Conservation (phyloP, 2,888 invertebrate species). For the Andricus quercusramuli region DNA sequence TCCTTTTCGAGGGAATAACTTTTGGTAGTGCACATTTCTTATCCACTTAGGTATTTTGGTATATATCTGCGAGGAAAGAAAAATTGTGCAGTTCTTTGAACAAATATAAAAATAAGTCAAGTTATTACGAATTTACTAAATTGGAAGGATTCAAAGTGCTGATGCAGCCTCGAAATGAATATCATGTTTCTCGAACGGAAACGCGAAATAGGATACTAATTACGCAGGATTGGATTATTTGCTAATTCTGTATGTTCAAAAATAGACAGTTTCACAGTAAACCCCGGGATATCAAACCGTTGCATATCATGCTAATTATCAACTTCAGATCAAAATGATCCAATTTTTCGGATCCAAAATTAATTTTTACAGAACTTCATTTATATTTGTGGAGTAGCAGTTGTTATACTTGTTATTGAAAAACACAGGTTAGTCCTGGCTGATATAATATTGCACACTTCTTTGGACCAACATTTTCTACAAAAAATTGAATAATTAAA, state of each 20-base stretch:
- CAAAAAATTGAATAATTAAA: too few relatives aligned
- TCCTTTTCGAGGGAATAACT: background rate
- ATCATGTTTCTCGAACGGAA: background rate
- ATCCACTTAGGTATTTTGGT: background rate
- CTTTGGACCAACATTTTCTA: too few relatives aligned
- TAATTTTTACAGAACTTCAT: too few relatives aligned
- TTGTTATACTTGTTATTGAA: too few relatives aligned
- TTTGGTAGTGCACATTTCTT: background rate
- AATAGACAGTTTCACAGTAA: background rate
- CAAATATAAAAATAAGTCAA: background rate
- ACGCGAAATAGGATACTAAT: constrained; percentile 9
- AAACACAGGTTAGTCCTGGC: too few relatives aligned
- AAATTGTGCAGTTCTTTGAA: background rate
- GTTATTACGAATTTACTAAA: background rate
- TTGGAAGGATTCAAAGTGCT: background rate
- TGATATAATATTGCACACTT: too few relatives aligned
- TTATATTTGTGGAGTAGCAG: too few relatives aligned
- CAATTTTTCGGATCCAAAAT: too few relatives aligned
- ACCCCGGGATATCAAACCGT: too few relatives aligned
- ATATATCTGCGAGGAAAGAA: background rate
- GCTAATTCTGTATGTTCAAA: background rate
- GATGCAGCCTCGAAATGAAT: background rate
- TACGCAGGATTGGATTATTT: background rate
- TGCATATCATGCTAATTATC: too few relatives aligned
- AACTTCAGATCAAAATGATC: too few relatives aligned